phyloP scores from a whole-genome alignment of 2,113 vertebrate species.

The Thymallus thymallus region DNA sequence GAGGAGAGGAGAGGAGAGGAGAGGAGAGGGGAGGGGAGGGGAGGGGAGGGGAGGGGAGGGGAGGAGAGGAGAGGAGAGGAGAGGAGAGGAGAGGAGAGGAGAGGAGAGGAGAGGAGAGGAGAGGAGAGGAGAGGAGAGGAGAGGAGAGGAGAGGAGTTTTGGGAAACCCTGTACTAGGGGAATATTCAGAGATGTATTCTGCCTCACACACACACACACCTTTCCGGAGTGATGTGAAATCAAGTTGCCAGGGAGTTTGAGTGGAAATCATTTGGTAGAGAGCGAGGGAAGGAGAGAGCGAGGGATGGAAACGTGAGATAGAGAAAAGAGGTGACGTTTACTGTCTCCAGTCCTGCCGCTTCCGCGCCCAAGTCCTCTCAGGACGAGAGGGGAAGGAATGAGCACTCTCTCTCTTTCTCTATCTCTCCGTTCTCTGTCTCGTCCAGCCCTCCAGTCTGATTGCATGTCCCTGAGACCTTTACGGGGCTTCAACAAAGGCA shows the following conservation, averaged over 20 bases:
- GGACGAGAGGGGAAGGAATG: constrained; percentile 30
- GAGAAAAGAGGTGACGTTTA: constrained; percentile 57
- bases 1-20: too few species aligned
- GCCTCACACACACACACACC: not conserved
- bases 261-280: constrained; percentile 53
- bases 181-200: too few species aligned
- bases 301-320: too few species aligned
- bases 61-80: too few species aligned
- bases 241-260: constrained; percentile 43
- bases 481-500: not conserved
- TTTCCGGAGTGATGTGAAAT: constrained; percentile 26
- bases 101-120: too few species aligned
- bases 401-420: constrained; percentile 19
- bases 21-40: too few species aligned
- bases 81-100: too few species aligned
- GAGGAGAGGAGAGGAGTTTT: too few species aligned
- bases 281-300: not conserved
- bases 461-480: not conserved
- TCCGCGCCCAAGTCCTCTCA: constrained; percentile 39
- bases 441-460: not conserved
- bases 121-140: too few species aligned
- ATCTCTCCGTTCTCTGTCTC: constrained; percentile 21
- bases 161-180: too few species aligned
- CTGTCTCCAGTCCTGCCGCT: constrained; percentile 51
- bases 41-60: too few species aligned